Evolutionary conservation across 2,888 invertebrate species (phyloP), one percentile per base, ranked within the genome.

Genomic region (Eupithecia insigniata): DNA sequence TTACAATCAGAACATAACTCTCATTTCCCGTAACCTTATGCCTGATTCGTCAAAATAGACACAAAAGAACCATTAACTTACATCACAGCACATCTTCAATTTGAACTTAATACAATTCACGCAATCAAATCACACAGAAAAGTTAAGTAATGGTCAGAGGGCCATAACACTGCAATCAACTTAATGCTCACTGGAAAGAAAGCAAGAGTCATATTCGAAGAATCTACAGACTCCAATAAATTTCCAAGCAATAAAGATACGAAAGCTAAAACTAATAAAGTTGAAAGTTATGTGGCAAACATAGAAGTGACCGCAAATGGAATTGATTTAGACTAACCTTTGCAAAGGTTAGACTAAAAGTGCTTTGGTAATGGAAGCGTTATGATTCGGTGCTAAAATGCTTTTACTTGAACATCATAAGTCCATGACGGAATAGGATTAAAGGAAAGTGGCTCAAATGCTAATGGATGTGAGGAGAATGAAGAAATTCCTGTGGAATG

Each of bases 291-390:
- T 32, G 14, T 34, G 66, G 32, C 70, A 75, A 77, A 73, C 51
- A 58, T 30, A 74, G 73, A 77, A 67, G 70, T 67, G 71, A 78
- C 74, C 66, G 79, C 76, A 79, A 78, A 80, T 72, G 72, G 74
- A 81, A 78, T 82, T 81, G 82, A 76, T 76, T 79, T 46, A 77
- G 77, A 71, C 75, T 88, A 85, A 89, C 88, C 89, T 89, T 85
- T 88, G 76, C 69, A 85, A 83, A 88, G 89, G 88, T 88, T 86
- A 86, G 81, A 74, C 75, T 83, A 81, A 81, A 84, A 86, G 82
- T 81, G 73, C 81, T 78, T 80, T 78, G 79, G 80, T 81, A 81
- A 81, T 81, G 76, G 76, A 78, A 77, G 75, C 74, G 78, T 80
- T 82, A 80, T 78, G 79, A 81, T 83, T 82, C 78, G 80, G 71